Evolutionary conservation across 2,888 invertebrate species (phyloP), one percentile per base, ranked within the genome.

Genomic region (Colostygia pectinataria): DNA sequence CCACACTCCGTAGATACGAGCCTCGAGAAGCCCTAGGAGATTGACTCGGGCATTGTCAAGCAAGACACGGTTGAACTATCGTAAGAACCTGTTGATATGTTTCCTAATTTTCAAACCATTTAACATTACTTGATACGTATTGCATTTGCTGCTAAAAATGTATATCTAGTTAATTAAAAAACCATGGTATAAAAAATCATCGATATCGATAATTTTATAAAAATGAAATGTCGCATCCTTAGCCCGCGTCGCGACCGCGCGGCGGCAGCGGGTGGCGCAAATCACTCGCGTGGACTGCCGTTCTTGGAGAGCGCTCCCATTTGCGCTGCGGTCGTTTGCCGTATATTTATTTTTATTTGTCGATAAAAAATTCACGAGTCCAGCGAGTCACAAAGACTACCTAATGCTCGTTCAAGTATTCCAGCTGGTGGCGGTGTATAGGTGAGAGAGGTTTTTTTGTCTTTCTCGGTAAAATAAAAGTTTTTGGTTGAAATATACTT

Each of bases 211-310:
- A 24, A 1, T 38, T 25, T 34, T 25, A 65, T 74, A 76, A 8
- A 13, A 9, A 0, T 10, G n/a, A 20, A 8, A 13, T 15, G 54
- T 48, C 52, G 55, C 84, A 70, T 69, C 86, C 66, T 83, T 82
- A 78, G 65, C 41, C 50, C 66, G 66, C 71, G 80, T 77, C 85
- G 87, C 87, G 86, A 80, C 82, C 84, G 73, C 82, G 80, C 73
- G 66, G 72, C 73, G 66, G 72, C 77, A 71, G 73, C 77, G 86
- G 88, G 89, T 81, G 89, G 88, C 76, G 84, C 89, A 81, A 87
- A 85, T 88, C 89, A 88, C 80, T 87, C 89, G 88, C 89, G 89
- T 83, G 87, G 76, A 89, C 87, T 85, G 83, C 88, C 87, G 84
- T 79, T 88, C 86, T 86, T 83, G 72, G 76, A 80, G 77, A 74